These are phyloP conservation scores for Saccopteryx leptura DNA, from an alignment of 2,113 vertebrate species.

Conservation along the genomic window DNA sequence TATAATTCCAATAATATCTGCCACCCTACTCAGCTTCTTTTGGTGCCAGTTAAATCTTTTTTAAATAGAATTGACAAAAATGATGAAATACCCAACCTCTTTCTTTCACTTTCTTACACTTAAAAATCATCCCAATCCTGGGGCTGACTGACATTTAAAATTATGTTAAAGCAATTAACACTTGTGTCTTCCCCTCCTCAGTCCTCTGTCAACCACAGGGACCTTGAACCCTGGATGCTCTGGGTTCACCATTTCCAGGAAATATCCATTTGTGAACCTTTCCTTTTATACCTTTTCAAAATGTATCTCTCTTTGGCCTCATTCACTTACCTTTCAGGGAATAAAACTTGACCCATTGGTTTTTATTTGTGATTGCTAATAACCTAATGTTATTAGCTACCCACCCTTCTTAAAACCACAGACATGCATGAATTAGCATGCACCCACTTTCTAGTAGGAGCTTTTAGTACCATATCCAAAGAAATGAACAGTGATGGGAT, in stretches of 20 bases:
- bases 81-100: not conserved
- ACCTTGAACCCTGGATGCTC: not conserved
- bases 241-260: not conserved
- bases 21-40: not conserved
- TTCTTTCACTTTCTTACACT: not conserved
- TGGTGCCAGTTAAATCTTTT: not conserved
- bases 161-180: not conserved
- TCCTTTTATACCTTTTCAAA: not conserved
- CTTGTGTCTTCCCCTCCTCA: not conserved
- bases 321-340: not conserved
- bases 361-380: constrained; percentile 21
- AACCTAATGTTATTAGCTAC: not conserved
- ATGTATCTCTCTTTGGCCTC: not conserved
- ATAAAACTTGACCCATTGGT: not conserved
- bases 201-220: not conserved
- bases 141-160: not conserved
- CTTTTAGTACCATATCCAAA: not conserved
- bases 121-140: not conserved
- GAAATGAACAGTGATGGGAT: not conserved
- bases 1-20: not conserved
- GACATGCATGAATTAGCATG: not conserved
- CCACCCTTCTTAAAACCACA: not conserved
- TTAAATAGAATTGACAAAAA: not conserved
- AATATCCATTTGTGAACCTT: not conserved
- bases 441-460: not conserved